phyloP scores from a whole-genome alignment of 2,888 invertebrate species.

The Limnephilus lunatus region DNA sequence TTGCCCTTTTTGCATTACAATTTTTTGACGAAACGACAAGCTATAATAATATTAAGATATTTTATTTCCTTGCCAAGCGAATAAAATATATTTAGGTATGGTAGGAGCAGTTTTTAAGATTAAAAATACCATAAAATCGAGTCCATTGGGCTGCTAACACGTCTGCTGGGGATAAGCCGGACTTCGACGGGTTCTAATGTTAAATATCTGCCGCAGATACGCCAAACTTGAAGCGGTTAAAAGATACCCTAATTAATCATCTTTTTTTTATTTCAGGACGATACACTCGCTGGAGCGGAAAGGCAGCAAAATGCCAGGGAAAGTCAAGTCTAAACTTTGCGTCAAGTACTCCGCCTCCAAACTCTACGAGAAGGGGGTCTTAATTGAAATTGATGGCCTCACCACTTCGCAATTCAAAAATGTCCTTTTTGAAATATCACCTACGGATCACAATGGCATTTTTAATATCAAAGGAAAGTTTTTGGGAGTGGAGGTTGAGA shows the following conservation, averaged over 20 bases:
- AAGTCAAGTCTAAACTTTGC: slow-evolving; percentile 79
- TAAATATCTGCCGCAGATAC: too few relatives aligned
- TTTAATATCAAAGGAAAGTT: slow-evolving; percentile 85
- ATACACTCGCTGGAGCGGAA: slow-evolving; percentile 75
- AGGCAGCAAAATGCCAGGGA: slow-evolving; percentile 68
- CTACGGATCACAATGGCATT: slow-evolving; percentile 81
- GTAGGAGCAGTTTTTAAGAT: too few relatives aligned
- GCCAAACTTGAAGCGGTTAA: too few relatives aligned
- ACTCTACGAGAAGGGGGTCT: slow-evolving; percentile 83
- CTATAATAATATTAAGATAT: too few relatives aligned
- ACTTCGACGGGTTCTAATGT: too few relatives aligned
- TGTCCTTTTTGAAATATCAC: slow-evolving; percentile 85
- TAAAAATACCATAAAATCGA: too few relatives aligned
- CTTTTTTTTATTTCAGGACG: slow-evolving; percentile 71
- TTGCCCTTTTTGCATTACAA: too few relatives aligned
- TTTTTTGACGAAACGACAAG: too few relatives aligned
- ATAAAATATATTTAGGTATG: too few relatives aligned
- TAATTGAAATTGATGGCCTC: slow-evolving; percentile 84
- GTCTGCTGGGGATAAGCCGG: too few relatives aligned
- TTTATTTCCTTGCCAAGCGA: too few relatives aligned
- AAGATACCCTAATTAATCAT: neutral
- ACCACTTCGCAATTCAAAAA: slow-evolving; percentile 84
- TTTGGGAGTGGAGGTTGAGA: slow-evolving; percentile 87
- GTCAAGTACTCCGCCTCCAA: slow-evolving; percentile 83
- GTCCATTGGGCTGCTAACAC: too few relatives aligned